phyloP scores from a whole-genome alignment of 2,113 vertebrate species.

The Strigops habroptila region DNA sequence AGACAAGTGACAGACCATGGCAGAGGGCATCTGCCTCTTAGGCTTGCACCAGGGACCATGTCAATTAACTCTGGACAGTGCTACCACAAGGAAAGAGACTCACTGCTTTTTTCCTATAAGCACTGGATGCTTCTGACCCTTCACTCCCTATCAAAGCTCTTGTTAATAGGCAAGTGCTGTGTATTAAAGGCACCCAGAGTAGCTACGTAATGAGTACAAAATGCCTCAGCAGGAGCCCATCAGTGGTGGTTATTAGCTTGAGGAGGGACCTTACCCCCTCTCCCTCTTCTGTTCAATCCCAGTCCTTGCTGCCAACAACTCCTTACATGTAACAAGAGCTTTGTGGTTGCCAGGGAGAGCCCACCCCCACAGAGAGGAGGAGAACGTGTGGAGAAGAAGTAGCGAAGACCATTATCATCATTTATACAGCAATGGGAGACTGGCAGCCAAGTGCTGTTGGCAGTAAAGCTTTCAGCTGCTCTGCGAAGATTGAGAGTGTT shows the following conservation, averaged over 20 bases:
- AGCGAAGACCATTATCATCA: conserved; percentile 49
- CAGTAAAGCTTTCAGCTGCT: conserved; percentile 63
- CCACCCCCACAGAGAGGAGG: not conserved
- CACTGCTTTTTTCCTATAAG: not conserved
- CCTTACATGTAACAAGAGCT: not conserved
- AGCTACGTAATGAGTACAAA: not conserved
- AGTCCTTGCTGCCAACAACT: not conserved
- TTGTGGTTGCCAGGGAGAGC: conserved; percentile 4
- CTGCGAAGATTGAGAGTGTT: conserved; percentile 30
- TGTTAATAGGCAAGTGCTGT: not conserved
- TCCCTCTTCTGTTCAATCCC: not conserved
- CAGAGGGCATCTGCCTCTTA: not conserved
- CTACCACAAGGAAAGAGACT: not conserved
- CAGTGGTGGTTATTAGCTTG: not conserved
- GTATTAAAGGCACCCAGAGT: not conserved
- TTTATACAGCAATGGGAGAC: conserved; percentile 43
- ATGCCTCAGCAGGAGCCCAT: not conserved
- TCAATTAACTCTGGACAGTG: not conserved
- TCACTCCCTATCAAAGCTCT: not conserved
- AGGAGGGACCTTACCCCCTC: not conserved
- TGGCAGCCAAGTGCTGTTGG: conserved; percentile 55
- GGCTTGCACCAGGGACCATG: not conserved
- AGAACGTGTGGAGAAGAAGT: conserved; percentile 30
- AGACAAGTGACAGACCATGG: not conserved
- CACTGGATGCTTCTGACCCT: not conserved